phyloP scores from a whole-genome alignment of 1,140 invertebrate genomes.

The Drosophila ohnishii region DNA sequence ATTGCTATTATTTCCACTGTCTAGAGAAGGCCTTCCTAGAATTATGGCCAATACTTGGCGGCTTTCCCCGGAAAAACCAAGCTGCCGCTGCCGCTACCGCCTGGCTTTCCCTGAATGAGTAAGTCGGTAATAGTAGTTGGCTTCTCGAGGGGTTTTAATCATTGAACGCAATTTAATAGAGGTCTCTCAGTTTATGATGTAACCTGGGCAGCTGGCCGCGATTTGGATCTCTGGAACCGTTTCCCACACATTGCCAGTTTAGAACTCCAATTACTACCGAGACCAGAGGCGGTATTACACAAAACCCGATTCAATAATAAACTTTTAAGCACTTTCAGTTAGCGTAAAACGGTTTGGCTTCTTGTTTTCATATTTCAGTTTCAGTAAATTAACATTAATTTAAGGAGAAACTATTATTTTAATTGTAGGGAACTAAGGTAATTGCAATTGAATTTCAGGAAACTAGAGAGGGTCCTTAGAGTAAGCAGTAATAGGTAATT shows the following conservation, averaged over 20 bases:
- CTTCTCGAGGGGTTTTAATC: slow-evolving; percentile 45
- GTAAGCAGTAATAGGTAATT: not conserved
- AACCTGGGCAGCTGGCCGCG: slow-evolving; percentile 25
- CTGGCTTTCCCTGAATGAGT: slow-evolving; percentile 54
- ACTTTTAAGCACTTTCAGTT: slow-evolving; percentile 7
- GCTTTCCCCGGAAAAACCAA: slow-evolving; percentile 43
- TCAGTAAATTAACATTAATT: not conserved
- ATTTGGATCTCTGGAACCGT: slow-evolving; percentile 21
- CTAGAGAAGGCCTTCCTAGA: slow-evolving; percentile 48
- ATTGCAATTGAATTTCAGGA: too few species aligned
- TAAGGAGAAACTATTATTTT: not conserved
- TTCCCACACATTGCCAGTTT: slow-evolving; percentile 24
- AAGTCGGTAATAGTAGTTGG: slow-evolving; percentile 17
- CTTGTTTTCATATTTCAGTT: slow-evolving; percentile 10
- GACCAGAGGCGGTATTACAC: not conserved
- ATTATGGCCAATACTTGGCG: slow-evolving; percentile 49
- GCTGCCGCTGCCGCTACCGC: slow-evolving; percentile 7
- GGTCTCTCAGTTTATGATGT: slow-evolving; percentile 24
- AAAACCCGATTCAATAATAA: not conserved
- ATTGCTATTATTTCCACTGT: slow-evolving; percentile 68
- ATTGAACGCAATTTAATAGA: slow-evolving; percentile 48
- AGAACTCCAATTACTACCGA: slow-evolving; percentile 5
- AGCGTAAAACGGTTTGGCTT: not conserved
- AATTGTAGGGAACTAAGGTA: not conserved
- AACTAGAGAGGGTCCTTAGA: not conserved